These are phyloP conservation scores for Plagodis dolabraria DNA, from an alignment of 2,888 invertebrate species.

Conservation along the genomic window DNA sequence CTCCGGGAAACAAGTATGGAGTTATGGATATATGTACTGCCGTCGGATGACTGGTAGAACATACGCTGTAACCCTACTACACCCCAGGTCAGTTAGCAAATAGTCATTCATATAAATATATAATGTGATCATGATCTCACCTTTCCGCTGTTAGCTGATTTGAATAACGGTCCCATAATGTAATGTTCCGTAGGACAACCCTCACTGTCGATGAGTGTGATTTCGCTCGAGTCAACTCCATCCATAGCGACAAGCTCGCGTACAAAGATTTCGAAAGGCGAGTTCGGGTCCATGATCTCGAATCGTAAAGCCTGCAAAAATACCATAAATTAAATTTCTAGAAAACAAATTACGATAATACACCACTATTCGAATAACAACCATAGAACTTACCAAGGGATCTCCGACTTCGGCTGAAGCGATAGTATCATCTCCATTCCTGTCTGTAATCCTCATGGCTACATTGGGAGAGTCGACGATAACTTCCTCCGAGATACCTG, in stretches of 20 bases:
- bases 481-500: slow-evolving; percentile 94
- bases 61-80: too few species aligned
- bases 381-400: slow-evolving; percentile 85
- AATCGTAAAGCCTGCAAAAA: slow-evolving; percentile 89
- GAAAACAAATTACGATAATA: too few species aligned
- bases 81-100: too few species aligned
- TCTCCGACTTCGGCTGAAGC: slow-evolving; percentile 96
- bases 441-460: slow-evolving; percentile 95
- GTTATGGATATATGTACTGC: too few species aligned
- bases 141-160: slow-evolving; percentile 92
- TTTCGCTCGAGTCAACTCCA: slow-evolving; percentile 96
- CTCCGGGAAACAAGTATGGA: too few species aligned
- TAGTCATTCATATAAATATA: slow-evolving; percentile 13
- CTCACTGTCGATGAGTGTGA: slow-evolving; percentile 94
- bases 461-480: slow-evolving; percentile 97
- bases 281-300: slow-evolving; percentile 96
- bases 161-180: slow-evolving; percentile 96
- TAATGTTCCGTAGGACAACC: slow-evolving; percentile 97
- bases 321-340: slow-evolving; percentile 6
- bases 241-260: slow-evolving; percentile 97
- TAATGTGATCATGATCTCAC: slow-evolving; percentile 68
- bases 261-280: slow-evolving; percentile 98
- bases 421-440: slow-evolving; percentile 93
- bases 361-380: slow-evolving; percentile 6
- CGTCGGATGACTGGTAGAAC: too few species aligned